Conservation (phyloP, 2,797 vertebrate species). For the Parauchenoglanis ngamensis region DNA sequence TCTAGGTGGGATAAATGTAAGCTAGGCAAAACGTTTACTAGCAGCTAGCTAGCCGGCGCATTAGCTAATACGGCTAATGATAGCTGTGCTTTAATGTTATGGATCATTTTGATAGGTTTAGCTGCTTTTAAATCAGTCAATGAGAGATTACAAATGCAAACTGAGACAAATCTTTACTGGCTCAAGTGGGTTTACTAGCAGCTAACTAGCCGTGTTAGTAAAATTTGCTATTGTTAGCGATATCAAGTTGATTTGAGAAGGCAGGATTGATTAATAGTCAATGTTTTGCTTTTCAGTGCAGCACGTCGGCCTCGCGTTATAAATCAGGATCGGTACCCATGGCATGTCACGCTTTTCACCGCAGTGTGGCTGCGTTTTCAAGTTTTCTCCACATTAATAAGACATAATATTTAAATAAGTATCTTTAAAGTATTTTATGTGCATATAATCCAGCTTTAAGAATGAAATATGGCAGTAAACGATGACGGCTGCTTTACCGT, state of each 20-base stretch:
- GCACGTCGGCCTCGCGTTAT: background rate
- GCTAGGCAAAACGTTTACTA: background rate
- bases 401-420: background rate
- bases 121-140: background rate
- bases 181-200: background rate
- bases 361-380: background rate
- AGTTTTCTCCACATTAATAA: background rate
- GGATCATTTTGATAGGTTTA: background rate
- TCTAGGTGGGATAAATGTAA: background rate
- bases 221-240: background rate
- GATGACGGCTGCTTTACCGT: constrained; percentile 73
- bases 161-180: background rate
- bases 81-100: background rate
- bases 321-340: too few relatives aligned
- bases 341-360: background rate
- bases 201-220: background rate
- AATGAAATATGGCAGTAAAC: background rate
- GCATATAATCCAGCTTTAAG: background rate
- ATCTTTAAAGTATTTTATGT: background rate
- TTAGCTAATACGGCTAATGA: background rate
- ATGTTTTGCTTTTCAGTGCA: background rate
- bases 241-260: too few relatives aligned
- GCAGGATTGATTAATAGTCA: background rate
- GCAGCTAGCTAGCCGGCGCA: background rate
- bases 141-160: background rate